Evolutionary conservation across 2,113 vertebrate genomes (phyloP).

Genomic region (Aptenodytes patagonicus): DNA sequence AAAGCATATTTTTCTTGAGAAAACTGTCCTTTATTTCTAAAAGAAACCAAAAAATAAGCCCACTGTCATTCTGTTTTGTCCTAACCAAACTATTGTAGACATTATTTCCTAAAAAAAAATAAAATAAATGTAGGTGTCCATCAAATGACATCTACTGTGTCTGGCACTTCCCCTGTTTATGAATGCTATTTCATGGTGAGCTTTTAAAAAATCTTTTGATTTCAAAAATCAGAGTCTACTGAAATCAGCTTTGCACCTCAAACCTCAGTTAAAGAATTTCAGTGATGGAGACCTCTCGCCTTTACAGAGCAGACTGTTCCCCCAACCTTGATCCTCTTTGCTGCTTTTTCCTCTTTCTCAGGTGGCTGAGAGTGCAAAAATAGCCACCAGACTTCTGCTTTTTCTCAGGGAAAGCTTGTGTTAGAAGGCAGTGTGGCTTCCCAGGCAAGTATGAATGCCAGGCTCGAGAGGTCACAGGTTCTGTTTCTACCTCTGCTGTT

Average conservation of each 20-base stretch:
- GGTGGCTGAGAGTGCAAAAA: background rate
- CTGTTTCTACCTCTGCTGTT: background rate
- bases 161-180: background rate
- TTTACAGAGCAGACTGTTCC: background rate
- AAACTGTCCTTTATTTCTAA: background rate
- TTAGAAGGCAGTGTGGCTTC: background rate
- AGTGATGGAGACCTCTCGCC: background rate
- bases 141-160: background rate
- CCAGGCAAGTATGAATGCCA: accelerated
- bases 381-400: background rate
- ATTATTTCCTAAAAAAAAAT: background rate
- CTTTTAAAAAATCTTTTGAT: background rate
- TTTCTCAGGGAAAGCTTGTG: background rate
- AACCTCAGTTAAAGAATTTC: background rate
- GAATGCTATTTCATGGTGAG: background rate
- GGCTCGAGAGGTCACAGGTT: background rate
- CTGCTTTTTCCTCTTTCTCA: background rate
- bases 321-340: background rate
- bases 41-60: background rate
- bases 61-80: background rate
- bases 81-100: background rate
- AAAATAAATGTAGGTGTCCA: background rate
- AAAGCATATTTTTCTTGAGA: background rate
- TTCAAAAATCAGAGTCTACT: background rate
- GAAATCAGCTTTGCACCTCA: background rate